Evolutionary conservation across 2,797 vertebrate genomes (phyloP), one percentile per base, ranked within the genome.

Genomic region (Gymnoscopelus braueri): DNA sequence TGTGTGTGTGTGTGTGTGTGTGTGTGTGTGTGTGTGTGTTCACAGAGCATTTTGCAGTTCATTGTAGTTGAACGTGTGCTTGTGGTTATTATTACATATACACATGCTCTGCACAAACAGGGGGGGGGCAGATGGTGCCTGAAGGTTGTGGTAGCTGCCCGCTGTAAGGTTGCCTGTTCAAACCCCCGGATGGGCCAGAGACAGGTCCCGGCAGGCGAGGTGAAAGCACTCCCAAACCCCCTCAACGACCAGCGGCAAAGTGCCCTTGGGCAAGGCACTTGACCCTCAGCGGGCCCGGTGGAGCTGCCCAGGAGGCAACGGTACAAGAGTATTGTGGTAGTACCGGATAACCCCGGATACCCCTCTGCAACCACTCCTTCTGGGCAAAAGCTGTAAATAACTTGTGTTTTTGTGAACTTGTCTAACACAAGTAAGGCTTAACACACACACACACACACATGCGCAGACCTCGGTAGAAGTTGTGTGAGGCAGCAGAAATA

Each of bases 71-170:
- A 87, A 63, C 81, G 82, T 80, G 85, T 69, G 32, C n/a, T 81
- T 81, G 73, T 81, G 79, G 80, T 88, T 88, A 87, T 88, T 87
- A 87, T 87, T 87, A 84, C 82, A 84, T 71, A 87, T 51, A 72
- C 75, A 83, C 84, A 82, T 78, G 50, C 65, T 32, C 29, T 32
- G 71, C 60, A 50, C 57, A 72, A 67, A 26, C 49, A 3, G 49
- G 12, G 39, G 12, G 39, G 67, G 76, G 63, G 79, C 76, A 72
- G 70, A 75, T 66, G 76, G 70, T 79, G 78, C 63, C 80, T 3
- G 62, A 51, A 72, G 79, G 84, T 60, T 49, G 1, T 61, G 67
- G 81, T 65, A 48, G 75, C 35, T 80, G 56, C 81, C 81, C 75
- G 87, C 79, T 3, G 39, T 44, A 79, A 77, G 69, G 65, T 59